phyloP scores from a whole-genome alignment of 2,113 vertebrate species.

The Poicephalus meyeri region DNA sequence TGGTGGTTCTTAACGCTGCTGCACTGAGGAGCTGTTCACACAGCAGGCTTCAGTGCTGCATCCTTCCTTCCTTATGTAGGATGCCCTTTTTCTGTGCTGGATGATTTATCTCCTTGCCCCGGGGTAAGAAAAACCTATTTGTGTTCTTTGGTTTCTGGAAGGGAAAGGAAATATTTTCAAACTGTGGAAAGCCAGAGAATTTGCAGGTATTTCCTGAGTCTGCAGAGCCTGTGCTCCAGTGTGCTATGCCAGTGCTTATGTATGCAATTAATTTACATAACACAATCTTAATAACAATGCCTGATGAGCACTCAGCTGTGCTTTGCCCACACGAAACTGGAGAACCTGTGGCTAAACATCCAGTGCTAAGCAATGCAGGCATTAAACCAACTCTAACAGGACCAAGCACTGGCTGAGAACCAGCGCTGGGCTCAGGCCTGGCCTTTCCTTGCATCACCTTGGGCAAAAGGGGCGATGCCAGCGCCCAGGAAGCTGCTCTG shows the following conservation, averaged over 20 bases:
- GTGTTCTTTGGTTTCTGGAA: background rate
- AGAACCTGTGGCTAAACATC: background rate
- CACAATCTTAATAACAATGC: background rate
- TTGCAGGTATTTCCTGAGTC: background rate
- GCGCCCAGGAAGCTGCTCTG: background rate
- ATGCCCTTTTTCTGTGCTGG: background rate
- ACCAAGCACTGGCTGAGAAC: fast-evolving
- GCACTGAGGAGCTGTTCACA: fast-evolving
- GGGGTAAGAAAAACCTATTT: background rate
- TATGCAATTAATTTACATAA: background rate
- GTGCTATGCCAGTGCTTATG: background rate
- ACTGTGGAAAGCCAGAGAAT: background rate
- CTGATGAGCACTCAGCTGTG: background rate
- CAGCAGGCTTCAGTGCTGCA: background rate
- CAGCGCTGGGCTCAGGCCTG: fast-evolving
- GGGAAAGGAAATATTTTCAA: background rate
- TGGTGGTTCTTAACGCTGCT: background rate
- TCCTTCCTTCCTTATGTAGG: background rate
- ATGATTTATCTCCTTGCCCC: background rate
- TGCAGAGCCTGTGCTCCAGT: background rate
- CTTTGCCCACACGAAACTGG: background rate
- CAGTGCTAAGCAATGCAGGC: background rate
- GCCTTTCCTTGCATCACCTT: background rate
- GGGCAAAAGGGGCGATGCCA: fast-evolving
- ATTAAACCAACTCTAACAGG: background rate